A percentile compares a stretch with the other conserved stretches of the same genome.
These are phyloP conservation scores for Porites rus DNA, from an alignment of 92 coral and sea anemone genomes.

Conservation along the genomic window DNA sequence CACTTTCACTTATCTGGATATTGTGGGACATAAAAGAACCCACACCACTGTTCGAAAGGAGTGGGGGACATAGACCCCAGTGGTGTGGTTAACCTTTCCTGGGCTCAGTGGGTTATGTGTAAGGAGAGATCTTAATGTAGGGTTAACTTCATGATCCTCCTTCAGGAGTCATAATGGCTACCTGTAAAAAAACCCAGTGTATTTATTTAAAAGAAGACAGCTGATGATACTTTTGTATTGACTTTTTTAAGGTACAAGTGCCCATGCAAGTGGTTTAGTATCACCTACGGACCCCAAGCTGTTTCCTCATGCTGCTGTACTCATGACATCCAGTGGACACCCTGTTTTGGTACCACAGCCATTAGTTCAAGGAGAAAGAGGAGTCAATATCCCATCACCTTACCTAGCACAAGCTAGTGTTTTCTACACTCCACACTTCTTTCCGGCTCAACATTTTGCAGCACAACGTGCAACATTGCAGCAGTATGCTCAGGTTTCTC, in stretches of 20 bases:
- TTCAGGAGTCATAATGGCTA: no score
- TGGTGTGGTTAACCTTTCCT: no score
- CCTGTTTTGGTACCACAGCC: constrained; percentile 77
- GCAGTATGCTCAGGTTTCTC: constrained; percentile 49
- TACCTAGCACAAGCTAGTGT: constrained; percentile 82
- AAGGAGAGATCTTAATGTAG: no score
- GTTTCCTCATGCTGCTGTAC: constrained; percentile 61
- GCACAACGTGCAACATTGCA: constrained; percentile 57
- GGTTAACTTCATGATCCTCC: no score
- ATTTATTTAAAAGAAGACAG: no score
- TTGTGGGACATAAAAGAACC: no score
- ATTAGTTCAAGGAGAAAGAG: constrained; percentile 60
- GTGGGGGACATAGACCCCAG: no score
- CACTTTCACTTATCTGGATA: no score
- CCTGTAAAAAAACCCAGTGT: no score
- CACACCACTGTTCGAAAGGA: no score
- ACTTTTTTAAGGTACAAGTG: constrained; percentile 1
- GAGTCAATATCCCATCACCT: constrained; percentile 57
- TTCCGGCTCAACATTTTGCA: constrained; percentile 72
- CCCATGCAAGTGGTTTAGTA: constrained; percentile 2
- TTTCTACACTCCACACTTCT: constrained; percentile 78
- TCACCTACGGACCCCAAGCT: constrained; percentile 53
- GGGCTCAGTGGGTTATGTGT: no score
- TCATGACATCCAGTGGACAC: constrained; percentile 58
- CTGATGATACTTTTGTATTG: background rate